Percentiles rank a stretch among this genome's conserved stretches.
Conservation (phyloP, 1,140 invertebrate genomes). For the Brachionus sp. region DNA sequence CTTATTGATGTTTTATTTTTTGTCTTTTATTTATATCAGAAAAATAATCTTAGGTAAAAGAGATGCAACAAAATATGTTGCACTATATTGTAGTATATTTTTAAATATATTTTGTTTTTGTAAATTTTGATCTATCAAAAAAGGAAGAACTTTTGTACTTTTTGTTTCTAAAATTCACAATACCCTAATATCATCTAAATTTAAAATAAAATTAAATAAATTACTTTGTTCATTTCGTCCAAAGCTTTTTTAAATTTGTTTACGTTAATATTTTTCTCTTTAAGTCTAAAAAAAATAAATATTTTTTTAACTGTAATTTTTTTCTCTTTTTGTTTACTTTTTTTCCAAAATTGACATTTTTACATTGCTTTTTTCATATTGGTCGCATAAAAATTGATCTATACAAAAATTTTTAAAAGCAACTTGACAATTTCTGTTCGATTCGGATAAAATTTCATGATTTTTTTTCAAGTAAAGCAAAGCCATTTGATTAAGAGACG, state of each 20-base stretch:
- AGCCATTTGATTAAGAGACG: conserved; percentile 25
- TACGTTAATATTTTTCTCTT: conserved; percentile 9
- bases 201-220: neutral
- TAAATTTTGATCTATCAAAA: no score
- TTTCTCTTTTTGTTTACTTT: neutral
- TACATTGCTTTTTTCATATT: neutral
- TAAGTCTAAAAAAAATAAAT: conserved; percentile 17
- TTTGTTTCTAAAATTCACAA: no score
- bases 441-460: neutral
- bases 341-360: neutral
- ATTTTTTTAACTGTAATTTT: neutral
- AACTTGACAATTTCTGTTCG: neutral
- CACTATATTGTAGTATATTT: no score
- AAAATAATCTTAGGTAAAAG: no score
- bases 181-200: no score
- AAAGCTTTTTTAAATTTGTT: conserved; percentile 34
- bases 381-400: conserved; percentile 31
- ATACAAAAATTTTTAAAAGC: conserved; percentile 35
- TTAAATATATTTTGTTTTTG: no score
- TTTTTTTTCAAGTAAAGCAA: conserved; percentile 5
- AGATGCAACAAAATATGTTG: no score
- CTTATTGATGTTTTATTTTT: no score
- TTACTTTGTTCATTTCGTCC: conserved; percentile 33
- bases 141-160: no score
- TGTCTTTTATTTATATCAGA: no score